These are phyloP conservation scores for Candidula unifasciata DNA, from an alignment of 2,888 invertebrate species.

Conservation along the genomic window DNA sequence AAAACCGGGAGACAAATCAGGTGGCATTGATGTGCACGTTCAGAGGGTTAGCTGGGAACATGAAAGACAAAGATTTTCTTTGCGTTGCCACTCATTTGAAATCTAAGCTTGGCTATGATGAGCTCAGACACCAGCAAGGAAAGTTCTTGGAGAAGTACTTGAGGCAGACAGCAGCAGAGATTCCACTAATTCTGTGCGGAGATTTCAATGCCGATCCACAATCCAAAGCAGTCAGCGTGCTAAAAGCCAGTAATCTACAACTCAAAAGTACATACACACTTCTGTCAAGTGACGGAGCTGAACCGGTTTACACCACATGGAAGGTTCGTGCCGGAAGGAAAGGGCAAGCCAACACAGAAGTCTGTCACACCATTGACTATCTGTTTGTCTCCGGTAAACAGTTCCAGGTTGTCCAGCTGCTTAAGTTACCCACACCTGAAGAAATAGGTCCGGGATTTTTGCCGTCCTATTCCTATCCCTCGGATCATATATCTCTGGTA, in stretches of 20 bases:
- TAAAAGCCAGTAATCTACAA: constrained; percentile 73
- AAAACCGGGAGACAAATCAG: constrained; percentile 65
- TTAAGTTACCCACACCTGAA: constrained; percentile 83
- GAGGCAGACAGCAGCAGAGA: constrained; percentile 53
- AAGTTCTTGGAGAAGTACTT: constrained; percentile 63
- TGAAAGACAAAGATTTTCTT: constrained; percentile 80
- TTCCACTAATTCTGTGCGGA: constrained; percentile 84
- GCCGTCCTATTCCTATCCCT: constrained; percentile 85
- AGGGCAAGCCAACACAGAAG: constrained; percentile 82
- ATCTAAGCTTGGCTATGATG: constrained; percentile 82
- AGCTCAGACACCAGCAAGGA: constrained; percentile 68
- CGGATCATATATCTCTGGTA: constrained; percentile 86
- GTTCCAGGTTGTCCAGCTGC: constrained; percentile 81
- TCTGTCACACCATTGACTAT: constrained; percentile 87
- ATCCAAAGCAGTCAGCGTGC: constrained; percentile 84
- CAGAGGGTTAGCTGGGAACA: constrained; percentile 78
- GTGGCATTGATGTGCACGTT: constrained; percentile 82
- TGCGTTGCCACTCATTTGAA: constrained; percentile 87
- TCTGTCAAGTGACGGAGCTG: constrained; percentile 77
- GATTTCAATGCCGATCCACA: constrained; percentile 88
- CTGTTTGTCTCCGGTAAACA: constrained; percentile 77
- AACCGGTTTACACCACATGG: constrained; percentile 88
- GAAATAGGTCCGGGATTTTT: constrained; percentile 84
- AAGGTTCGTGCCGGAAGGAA: constrained; percentile 82
- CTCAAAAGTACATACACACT: constrained; percentile 76